Base-by-base conservation (phyloP, 2,113 vertebrate genomes). In the Paramisgurnus dabryanus region DNA sequence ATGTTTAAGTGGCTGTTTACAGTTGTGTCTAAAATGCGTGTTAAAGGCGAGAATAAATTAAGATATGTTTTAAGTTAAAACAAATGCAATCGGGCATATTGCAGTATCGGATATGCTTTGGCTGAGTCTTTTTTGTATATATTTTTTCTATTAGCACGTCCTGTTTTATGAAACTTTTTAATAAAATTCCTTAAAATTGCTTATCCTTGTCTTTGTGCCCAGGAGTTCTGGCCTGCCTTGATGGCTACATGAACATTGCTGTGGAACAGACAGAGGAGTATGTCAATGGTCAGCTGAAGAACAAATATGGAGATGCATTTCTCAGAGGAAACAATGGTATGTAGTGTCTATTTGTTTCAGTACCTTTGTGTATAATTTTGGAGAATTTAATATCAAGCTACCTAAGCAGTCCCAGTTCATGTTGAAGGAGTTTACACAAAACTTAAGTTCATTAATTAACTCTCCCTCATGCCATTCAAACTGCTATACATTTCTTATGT, bases 211-310 rank as follows among this genome's bases (percentile, higher is more conserved):
- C 47, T 10, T 57, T 4, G 66, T 15, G 27, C 87, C 3, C 86
- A 99, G 98, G 98, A 89, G 98, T 99, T 72, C 91, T 99, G 84
- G 98, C 98, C 77, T 99, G 98, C 82, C 88, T 99, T 88, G 98
- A 99, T 87, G 98, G 98, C 5, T 99, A 99, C 87, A 99, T 99
- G 98, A 99, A 99, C 82, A 99, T 99, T 75, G 98, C 98, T 71
- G 93, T 99, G 84, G 98, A 99, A 85, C 98, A 99, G 91, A 99
- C 98, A 0, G 98, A 99, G 86, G 97, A 99, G 77, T 99, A 99
- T 72, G 98, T 99, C 45, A 99, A 99, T 34, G 98, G 98, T 5
- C 98, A 99, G 65, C 93, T 99, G 85, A 99, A 99, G 90, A 99
- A 99, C 87, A 99, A 99, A 88, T 99, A 99, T 0, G 98, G 98